Base-by-base conservation (phyloP, 2,113 vertebrate genomes). In the Pterophyllum scalare region DNA sequence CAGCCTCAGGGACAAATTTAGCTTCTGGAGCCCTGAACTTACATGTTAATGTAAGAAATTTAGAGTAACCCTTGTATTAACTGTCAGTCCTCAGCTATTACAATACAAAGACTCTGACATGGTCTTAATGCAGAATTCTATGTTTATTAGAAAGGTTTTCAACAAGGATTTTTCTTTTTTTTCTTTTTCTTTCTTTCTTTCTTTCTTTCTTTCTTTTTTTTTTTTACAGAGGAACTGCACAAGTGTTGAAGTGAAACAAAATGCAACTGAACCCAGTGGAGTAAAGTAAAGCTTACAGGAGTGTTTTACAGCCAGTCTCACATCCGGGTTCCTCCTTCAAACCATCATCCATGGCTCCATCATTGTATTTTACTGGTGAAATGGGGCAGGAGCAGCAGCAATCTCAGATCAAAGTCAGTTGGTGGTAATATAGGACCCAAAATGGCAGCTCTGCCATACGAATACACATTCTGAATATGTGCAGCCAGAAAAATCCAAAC, bases 91-190 rank as follows among this genome's bases (percentile, higher is more conserved):
- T 2, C n/a, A 22, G 11, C n/a, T 35, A 46, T 22, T n/a, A 22
- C 59, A 43, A 56, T 79, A 83, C 43, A 70, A 33, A 33, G 11
- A 80, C 54, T n/a, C 52, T 5, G 54, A 87, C 75, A 20, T 26
- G 3, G 35, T 77, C 74, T 88, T 83, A 91, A 95, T 96, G 94
- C 95, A 96, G 93, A 95, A 93, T 88, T 95, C 94, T 96, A 95
- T 82, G 89, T 96, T 96, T 96, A 96, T 96, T 95, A 94, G 90
- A 95, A 96, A 95, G 84, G 80, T 92, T 89, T 91, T 89, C 79
- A 82, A 87, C 74, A 88, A 88, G 81, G 79, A 84, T 83, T 46
- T 72, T 72, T 72, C 49, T 0, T 52, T 52, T 2, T 24, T 0
- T 52, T 52, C 2, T 24, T 57, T 88, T 54, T 91, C 93, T 90